Conservation (phyloP, 2,797 vertebrate species). For the Masticophis lateralis region DNA sequence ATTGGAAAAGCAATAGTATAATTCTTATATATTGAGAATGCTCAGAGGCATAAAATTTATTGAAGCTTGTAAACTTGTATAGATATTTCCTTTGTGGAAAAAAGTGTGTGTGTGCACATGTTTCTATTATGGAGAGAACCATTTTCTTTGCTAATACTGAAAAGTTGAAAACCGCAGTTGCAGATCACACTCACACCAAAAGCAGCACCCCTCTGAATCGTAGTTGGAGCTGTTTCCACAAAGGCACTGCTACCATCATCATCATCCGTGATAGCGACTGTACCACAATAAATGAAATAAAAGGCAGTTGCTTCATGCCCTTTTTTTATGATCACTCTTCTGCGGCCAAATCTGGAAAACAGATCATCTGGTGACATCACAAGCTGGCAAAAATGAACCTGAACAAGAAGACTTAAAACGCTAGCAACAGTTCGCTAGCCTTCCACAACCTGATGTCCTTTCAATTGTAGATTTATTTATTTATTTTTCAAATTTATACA, state of each 20-base stretch:
- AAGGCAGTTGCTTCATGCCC: constrained; percentile 63
- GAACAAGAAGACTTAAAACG: not conserved
- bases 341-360: constrained; percentile 62
- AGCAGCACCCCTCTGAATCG: constrained; percentile 53
- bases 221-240: constrained; percentile 40
- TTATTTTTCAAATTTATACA: not conserved
- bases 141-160: not conserved
- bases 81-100: not conserved
- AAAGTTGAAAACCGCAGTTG: not conserved
- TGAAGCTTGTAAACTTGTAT: not conserved
- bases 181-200: constrained; percentile 55
- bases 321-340: constrained; percentile 63
- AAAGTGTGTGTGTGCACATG: not conserved
- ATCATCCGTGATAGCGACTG: constrained; percentile 58
- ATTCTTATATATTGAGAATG: not conserved
- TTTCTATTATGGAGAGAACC: not conserved
- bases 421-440: not conserved
- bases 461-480: not conserved
- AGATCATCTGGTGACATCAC: not conserved
- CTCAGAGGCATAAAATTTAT: not conserved
- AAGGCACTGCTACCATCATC: constrained; percentile 67
- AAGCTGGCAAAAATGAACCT: constrained; percentile 9
- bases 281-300: constrained; percentile 65
- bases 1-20: not conserved
- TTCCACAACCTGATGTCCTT: not conserved